phyloP scores from a whole-genome alignment of 2,888 invertebrate species.

The Agrotis puta region DNA sequence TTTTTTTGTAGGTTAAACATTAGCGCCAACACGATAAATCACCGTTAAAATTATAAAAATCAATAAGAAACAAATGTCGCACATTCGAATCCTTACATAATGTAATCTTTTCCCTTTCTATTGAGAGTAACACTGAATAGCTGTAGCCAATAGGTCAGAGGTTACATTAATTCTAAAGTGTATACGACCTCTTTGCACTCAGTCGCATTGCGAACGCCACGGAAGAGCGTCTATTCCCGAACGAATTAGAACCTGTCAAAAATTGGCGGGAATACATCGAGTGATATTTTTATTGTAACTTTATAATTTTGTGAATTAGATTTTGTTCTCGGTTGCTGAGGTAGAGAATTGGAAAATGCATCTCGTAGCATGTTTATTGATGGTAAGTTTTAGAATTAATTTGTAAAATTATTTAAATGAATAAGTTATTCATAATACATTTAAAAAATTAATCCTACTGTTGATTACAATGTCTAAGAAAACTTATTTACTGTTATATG shows the following conservation, averaged over 20 bases:
- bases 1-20: background rate
- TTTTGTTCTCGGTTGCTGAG: background rate
- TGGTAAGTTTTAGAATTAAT: conserved; percentile 48
- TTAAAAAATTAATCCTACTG: too few relatives aligned
- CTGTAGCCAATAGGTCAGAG: conserved; percentile 60
- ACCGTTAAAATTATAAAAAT: conserved; percentile 34
- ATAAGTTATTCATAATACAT: too few relatives aligned
- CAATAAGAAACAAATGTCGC: conserved; percentile 47
- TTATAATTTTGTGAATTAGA: background rate
- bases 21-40: background rate
- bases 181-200: conserved; percentile 41
- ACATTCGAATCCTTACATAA: conserved; percentile 56
- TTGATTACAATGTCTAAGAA: too few relatives aligned
- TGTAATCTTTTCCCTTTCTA: conserved; percentile 51
- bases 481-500: too few relatives aligned
- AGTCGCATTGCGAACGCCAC: conserved; percentile 60
- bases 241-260: conserved; percentile 39
- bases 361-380: conserved; percentile 8
- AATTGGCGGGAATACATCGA: conserved; percentile 53
- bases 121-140: conserved; percentile 46
- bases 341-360: conserved; percentile 33
- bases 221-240: conserved; percentile 47
- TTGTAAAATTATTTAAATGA: too few relatives aligned
- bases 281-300: background rate
- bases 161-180: conserved; percentile 42